Evolutionary conservation across 2,888 invertebrate species (phyloP).

Genomic region (Scaptodrosophila latifasciaeformis): DNA sequence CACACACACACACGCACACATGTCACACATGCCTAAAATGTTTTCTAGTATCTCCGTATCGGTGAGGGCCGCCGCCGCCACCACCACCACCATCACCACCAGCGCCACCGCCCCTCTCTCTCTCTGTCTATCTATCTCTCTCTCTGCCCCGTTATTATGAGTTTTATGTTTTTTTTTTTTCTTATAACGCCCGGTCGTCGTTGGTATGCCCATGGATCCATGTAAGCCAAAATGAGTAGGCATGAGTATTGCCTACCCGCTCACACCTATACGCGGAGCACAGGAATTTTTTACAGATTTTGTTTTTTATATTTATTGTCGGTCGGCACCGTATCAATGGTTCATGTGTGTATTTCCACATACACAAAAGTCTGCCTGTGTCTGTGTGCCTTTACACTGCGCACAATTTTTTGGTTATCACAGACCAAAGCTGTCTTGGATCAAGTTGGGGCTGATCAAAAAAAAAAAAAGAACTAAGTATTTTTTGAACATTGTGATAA

Average conservation of each 20-base stretch:
- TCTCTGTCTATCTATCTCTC: conserved; percentile 27
- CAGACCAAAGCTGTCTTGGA: no score
- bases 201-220: no score
- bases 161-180: conserved; percentile 37
- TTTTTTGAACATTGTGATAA: no score
- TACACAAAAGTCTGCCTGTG: conserved; percentile 4
- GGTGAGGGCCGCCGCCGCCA: no score
- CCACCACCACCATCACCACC: no score
- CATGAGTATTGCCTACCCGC: conserved; percentile 30
- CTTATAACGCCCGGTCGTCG: no score
- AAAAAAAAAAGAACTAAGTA: no score
- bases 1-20: conserved; percentile 13
- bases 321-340: conserved; percentile 34
- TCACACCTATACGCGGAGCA: conserved; percentile 22
- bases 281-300: conserved; percentile 51
- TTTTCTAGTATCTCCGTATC: conserved; percentile 32
- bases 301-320: conserved; percentile 32
- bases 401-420: conserved; percentile 44
- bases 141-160: conserved; percentile 31
- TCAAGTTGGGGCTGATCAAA: no score
- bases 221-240: conserved; percentile 11
- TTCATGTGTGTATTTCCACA: conserved; percentile 17
- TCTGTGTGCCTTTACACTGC: conserved; percentile 42
- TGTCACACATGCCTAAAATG: conserved; percentile 39
- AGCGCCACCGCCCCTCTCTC: no score